Conservation (phyloP, 2,113 vertebrate genomes). For the Platichthys stellatus region DNA sequence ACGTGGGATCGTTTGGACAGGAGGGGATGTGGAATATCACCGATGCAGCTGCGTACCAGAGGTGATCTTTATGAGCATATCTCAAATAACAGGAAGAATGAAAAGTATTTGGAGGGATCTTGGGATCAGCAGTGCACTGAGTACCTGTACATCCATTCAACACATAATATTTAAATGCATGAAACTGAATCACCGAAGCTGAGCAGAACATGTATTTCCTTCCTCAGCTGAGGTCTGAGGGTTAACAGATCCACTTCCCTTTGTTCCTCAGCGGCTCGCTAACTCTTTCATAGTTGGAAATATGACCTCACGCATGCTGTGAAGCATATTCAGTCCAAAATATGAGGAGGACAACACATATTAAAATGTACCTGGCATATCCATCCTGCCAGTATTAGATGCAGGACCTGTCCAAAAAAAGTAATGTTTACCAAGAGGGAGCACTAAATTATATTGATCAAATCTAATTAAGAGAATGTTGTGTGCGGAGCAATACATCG, state of each 20-base stretch:
- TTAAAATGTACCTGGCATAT: neutral
- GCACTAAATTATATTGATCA: neutral
- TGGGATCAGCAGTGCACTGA: neutral
- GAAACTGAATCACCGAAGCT: neutral
- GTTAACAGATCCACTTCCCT: neutral
- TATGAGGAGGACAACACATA: slow-evolving; percentile 9
- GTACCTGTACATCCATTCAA: neutral
- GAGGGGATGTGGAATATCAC: slow-evolving; percentile 61
- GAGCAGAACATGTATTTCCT: neutral
- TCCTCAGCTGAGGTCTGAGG: neutral
- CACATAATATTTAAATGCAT: too few species aligned
- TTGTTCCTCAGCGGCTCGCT: neutral
- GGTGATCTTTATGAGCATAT: slow-evolving; percentile 11
- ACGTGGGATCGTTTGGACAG: slow-evolving; percentile 70
- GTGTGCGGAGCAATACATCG: neutral
- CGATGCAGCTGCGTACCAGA: slow-evolving; percentile 46
- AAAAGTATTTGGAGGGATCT: neutral
- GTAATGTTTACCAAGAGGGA: slow-evolving; percentile 3
- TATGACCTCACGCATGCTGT: slow-evolving; percentile 7
- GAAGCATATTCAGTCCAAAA: slow-evolving; percentile 8
- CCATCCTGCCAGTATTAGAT: neutral
- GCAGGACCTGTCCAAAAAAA: slow-evolving; percentile 5
- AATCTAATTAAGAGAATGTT: slow-evolving; percentile 13
- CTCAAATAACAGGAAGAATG: neutral
- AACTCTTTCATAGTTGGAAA: slow-evolving; percentile 11